Conservation (phyloP, 2,888 invertebrate genomes). For the Apeira syringaria region DNA sequence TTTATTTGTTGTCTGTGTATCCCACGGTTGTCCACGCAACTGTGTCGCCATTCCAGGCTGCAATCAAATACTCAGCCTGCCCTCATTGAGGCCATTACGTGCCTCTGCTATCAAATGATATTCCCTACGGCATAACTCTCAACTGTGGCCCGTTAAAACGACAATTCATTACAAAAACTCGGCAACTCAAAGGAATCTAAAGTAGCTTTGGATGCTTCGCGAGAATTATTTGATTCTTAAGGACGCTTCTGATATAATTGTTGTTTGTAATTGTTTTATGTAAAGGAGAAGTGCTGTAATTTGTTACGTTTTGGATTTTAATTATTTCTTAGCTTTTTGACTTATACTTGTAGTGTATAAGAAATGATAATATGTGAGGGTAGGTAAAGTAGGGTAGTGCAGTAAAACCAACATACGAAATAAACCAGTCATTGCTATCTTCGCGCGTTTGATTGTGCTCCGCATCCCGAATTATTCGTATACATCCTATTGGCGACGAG, state of each 20-base stretch:
- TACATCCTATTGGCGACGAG: no score
- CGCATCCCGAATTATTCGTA: no score
- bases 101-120: conserved; percentile 42
- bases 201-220: conserved; percentile 29
- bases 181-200: conserved; percentile 30
- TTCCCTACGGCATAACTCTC: conserved; percentile 30
- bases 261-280: conserved; percentile 30
- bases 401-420: no score
- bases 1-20: no score
- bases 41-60: conserved; percentile 24
- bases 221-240: conserved; percentile 33
- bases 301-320: conserved; percentile 16
- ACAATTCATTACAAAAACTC: conserved; percentile 34
- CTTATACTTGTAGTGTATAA: no score
- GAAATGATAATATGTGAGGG: no score
- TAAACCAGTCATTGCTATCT: no score
- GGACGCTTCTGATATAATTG: conserved; percentile 21
- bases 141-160: conserved; percentile 26
- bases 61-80: conserved; percentile 35
- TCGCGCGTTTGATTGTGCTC: no score
- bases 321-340: no score
- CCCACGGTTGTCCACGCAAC: conserved; percentile 8
- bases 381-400: no score
- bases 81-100: conserved; percentile 41
- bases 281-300: conserved; percentile 16